Percentiles rank a stretch among this genome's conserved stretches.
These are phyloP conservation scores for Poecilia gillii DNA, from an alignment of 2,797 vertebrate genomes.

Conservation along the genomic window DNA sequence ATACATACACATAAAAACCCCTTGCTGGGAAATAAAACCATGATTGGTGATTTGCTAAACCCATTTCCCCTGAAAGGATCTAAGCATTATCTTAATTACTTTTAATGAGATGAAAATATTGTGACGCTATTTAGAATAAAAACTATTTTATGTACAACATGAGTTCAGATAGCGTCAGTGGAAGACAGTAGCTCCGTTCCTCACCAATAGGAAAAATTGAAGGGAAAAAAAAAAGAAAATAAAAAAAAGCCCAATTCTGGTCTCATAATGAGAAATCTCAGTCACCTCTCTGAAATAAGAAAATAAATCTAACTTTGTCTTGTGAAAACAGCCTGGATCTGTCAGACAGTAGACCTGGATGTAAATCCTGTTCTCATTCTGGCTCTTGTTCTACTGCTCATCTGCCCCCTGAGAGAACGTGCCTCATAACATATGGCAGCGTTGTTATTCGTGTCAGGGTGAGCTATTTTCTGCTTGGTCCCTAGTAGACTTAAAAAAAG, in stretches of 20 bases:
- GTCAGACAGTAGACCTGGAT: slow-evolving; percentile 39
- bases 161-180: background rate
- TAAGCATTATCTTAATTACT: background rate
- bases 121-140: background rate
- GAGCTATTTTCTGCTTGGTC: slow-evolving; percentile 52
- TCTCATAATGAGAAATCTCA: slow-evolving; percentile 41
- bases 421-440: slow-evolving; percentile 37
- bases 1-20: too few species aligned
- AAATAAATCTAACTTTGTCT: slow-evolving; percentile 56
- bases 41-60: background rate
- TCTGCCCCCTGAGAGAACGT: slow-evolving; percentile 33
- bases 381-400: slow-evolving; percentile 26
- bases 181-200: background rate
- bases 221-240: too few species aligned
- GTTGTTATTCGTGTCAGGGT: slow-evolving; percentile 48
- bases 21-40: background rate
- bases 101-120: background rate
- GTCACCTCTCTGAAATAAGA: slow-evolving; percentile 37
- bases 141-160: background rate
- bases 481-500: slow-evolving; percentile 13
- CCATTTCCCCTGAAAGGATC: background rate
- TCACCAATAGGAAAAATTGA: background rate
- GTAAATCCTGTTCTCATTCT: slow-evolving; percentile 36
- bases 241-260: slow-evolving; percentile 13
- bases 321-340: slow-evolving; percentile 46